Evolutionary conservation across 2,888 invertebrate species (phyloP), one percentile per base, ranked within the genome.

Genomic region (Leucophenga montana): DNA sequence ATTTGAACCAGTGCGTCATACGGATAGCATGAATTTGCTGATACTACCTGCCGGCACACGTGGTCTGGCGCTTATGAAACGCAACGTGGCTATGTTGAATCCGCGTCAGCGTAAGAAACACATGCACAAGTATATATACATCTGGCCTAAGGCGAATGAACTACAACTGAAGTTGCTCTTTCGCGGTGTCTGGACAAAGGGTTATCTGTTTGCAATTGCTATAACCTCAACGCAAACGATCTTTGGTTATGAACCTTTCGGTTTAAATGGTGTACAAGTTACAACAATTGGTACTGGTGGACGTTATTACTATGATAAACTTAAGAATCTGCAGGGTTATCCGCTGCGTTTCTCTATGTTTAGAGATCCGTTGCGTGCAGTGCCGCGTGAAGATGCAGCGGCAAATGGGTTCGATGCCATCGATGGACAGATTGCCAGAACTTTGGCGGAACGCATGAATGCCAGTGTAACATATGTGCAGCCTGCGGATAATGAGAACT

Each of bases 191-290:
- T 87, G 86, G 86, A 9, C 27, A 2, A 84, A 82, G 54, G 71
- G 80, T 3, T 68, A 86, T 22, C 71, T 86, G 6, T 77, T 83
- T 67, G 86, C 74, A 0, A 61, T 87, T 20, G 83, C 78, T 3
- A 69, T 86, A 20, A 77, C 74, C 3, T 57, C 18, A 3, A 31
- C 13, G 33, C 70, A 54, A 0, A 50, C 33, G 11, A 62, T 82
- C 1, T 85, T 76, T 18, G 84, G 85, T 14, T 87, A 78, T 68
- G 78, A 87, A 39, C 87, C 87, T 0, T 88, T 86, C 73, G 76
- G 79, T 0, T 33, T 50, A 0, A 56, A 68, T 0, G 86, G 85
- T 0, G 71, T 85, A 4, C 70, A 71, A 20, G 27, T 86, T 39
- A 39, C 0, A 14, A n/a, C 6, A 1, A 72, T 1, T 22, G 44